phyloP scores from a whole-genome alignment of 2,113 vertebrate genomes.

The Ardeotis arabs region DNA sequence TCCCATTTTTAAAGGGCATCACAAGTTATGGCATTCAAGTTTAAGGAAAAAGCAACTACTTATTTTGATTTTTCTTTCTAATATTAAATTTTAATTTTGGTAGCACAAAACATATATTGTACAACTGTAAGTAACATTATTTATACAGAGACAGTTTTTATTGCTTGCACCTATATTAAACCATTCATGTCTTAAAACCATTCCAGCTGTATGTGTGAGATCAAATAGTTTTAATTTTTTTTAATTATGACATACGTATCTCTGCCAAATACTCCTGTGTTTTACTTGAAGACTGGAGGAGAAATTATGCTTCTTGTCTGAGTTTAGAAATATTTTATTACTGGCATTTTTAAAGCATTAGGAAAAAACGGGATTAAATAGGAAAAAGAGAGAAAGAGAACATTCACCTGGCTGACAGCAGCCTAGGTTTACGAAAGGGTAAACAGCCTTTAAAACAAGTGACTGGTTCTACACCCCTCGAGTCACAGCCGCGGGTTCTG shows the following conservation, averaged over 20 bases:
- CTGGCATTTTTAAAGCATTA: not conserved
- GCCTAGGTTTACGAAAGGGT: not conserved
- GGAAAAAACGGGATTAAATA: not conserved
- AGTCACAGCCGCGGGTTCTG: not conserved
- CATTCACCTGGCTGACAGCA: not conserved
- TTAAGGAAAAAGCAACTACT: not conserved
- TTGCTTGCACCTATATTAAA: not conserved
- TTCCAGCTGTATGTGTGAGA: not conserved
- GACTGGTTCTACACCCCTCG: not conserved
- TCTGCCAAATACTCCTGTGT: not conserved
- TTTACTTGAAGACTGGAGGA: not conserved
- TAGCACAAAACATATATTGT: not conserved
- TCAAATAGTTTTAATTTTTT: not conserved
- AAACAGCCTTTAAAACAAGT: constrained; percentile 13
- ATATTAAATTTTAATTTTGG: not conserved
- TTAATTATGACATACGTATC: not conserved
- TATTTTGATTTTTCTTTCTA: not conserved
- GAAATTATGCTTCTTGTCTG: not conserved
- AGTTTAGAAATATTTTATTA: not conserved
- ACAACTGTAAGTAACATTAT: not conserved
- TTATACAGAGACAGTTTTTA: not conserved
- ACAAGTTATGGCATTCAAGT: not conserved
- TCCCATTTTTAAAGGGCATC: not conserved
- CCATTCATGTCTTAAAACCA: not conserved
- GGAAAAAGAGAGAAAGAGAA: not conserved